A percentile compares a stretch with the other conserved stretches of the same genome.
phyloP scores from a whole-genome alignment of 2,797 vertebrate genomes.

The Sebastiscus tertius region DNA sequence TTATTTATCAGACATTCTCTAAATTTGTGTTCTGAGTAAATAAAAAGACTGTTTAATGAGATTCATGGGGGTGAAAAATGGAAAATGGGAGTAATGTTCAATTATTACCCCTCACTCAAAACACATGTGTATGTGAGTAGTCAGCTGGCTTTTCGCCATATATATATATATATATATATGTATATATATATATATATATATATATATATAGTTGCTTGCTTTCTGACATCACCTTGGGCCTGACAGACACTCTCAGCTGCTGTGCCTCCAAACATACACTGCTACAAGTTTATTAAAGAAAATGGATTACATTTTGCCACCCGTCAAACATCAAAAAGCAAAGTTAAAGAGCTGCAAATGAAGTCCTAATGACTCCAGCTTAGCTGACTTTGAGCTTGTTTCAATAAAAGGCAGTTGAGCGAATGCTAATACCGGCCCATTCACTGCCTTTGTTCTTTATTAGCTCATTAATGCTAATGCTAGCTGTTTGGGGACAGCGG shows the following conservation, averaged over 20 bases:
- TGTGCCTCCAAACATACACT: not conserved
- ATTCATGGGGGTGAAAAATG: not conserved
- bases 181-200: no score
- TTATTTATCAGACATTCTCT: not conserved
- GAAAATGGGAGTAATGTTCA: not conserved
- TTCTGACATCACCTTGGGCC: not conserved
- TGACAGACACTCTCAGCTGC: not conserved
- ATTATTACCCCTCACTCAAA: not conserved
- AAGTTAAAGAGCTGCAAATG: conserved; percentile 40
- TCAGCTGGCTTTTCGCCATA: not conserved
- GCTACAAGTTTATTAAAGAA: not conserved
- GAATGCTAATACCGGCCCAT: conserved; percentile 50
- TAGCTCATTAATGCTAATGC: conserved; percentile 66
- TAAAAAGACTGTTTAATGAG: not conserved
- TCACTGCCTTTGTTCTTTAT: conserved; percentile 48
- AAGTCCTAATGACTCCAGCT: conserved; percentile 46
- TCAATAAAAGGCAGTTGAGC: conserved; percentile 32
- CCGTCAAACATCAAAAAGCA: conserved; percentile 8
- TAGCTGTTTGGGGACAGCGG: conserved; percentile 40
- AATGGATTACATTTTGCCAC: not conserved
- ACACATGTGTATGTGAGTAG: not conserved
- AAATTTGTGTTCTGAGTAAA: not conserved
- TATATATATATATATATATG: no score
- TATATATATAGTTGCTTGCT: not conserved
- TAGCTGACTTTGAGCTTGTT: conserved; percentile 35